Conservation (phyloP, 2,888 invertebrate species). For the Adela reaumurella region DNA sequence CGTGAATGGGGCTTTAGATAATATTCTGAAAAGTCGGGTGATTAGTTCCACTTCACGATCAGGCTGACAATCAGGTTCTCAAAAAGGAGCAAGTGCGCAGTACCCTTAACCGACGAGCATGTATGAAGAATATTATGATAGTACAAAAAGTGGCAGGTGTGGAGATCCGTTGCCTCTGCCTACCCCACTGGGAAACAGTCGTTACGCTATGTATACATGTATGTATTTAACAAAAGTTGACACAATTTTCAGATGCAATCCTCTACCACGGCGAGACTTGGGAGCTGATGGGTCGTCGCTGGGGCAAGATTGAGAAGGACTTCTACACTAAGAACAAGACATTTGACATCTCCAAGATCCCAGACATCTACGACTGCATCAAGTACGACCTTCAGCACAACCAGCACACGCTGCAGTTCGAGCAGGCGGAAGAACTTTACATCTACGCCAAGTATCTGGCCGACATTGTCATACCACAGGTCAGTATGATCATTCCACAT, state of each 20-base stretch:
- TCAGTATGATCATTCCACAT: slow-evolving; percentile 25
- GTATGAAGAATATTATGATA: no score
- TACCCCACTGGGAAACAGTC: no score
- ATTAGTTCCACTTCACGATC: no score
- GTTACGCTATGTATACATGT: no score
- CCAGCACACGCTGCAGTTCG: slow-evolving; percentile 90
- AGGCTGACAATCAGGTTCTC: no score
- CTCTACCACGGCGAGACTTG: slow-evolving; percentile 98
- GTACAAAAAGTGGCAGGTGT: no score
- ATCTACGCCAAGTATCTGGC: slow-evolving; percentile 95
- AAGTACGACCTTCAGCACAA: slow-evolving; percentile 99
- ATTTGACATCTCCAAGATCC: slow-evolving; percentile 98
- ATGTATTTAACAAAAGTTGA: no score
- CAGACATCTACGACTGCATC: slow-evolving; percentile 99
- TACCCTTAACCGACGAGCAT: no score
- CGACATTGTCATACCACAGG: slow-evolving; percentile 98
- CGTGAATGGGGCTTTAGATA: no score
- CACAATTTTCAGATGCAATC: slow-evolving; percentile 82
- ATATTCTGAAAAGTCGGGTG: no score
- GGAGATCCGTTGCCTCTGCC: no score
- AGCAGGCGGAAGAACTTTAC: slow-evolving; percentile 89
- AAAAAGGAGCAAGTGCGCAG: no score
- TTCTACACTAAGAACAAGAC: slow-evolving; percentile 89
- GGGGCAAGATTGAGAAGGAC: slow-evolving; percentile 98
- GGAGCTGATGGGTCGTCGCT: slow-evolving; percentile 96